These are phyloP conservation scores for Napeogenes sylphis DNA, from an alignment of 2,888 invertebrate genomes.

Conservation along the genomic window DNA sequence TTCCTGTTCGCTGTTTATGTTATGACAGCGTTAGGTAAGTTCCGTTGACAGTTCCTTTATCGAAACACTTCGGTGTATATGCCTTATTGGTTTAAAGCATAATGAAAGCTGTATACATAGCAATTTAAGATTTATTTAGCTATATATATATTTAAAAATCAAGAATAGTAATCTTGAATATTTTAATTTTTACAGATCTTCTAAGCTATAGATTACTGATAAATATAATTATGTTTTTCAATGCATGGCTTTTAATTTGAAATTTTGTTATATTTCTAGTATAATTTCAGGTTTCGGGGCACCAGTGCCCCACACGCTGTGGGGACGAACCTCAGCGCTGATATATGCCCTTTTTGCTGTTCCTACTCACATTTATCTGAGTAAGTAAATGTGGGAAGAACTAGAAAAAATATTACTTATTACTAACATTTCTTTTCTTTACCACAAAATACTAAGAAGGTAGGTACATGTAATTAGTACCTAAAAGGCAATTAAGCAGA, in stretches of 20 bases:
- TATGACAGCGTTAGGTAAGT: slow-evolving; percentile 81
- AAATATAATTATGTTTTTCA: too few species aligned
- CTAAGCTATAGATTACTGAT: too few species aligned
- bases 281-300: slow-evolving; percentile 80
- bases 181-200: background rate
- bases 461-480: too few species aligned
- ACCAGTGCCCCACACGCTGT: slow-evolving; percentile 81
- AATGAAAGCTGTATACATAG: slow-evolving; percentile 1
- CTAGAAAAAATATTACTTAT: background rate
- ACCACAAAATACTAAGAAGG: too few species aligned
- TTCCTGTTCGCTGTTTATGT: slow-evolving; percentile 83
- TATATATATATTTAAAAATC: background rate
- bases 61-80: background rate
- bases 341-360: slow-evolving; percentile 82
- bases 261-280: slow-evolving; percentile 27
- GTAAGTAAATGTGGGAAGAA: slow-evolving; percentile 42
- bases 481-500: too few species aligned
- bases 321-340: slow-evolving; percentile 79
- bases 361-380: slow-evolving; percentile 81
- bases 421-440: background rate
- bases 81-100: too few species aligned
- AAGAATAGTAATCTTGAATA: background rate
- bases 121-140: too few species aligned
- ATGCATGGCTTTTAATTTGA: background rate
- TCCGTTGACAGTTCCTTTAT: background rate